phyloP scores from a whole-genome alignment of 1,140 invertebrate genomes.

The Diuraphis noxia region DNA sequence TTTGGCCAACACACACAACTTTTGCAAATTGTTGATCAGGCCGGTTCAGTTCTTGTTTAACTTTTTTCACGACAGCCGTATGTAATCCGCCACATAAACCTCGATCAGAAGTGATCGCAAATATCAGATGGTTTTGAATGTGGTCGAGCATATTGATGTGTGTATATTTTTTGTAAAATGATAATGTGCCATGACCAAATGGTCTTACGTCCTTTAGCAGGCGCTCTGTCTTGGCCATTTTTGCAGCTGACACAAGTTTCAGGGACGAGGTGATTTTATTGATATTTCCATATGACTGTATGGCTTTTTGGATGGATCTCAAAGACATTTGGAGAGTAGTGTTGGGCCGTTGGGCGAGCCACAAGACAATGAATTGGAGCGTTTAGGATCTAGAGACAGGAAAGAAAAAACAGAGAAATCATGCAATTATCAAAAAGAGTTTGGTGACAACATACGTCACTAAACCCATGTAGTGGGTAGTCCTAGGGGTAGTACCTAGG shows the following conservation, averaged over 20 bases:
- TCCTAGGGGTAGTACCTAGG: no score
- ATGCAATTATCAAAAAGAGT: background rate
- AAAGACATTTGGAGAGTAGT: background rate
- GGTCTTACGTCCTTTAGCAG: background rate
- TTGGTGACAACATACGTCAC: background rate
- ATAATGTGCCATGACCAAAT: background rate
- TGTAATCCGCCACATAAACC: background rate
- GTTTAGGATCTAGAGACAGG: background rate
- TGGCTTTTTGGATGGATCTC: background rate
- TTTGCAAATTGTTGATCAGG: background rate
- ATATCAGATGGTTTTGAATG: conserved; percentile 22
- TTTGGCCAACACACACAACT: background rate
- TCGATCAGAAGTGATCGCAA: conserved; percentile 14
- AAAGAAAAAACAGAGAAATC: background rate
- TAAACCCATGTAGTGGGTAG: no score
- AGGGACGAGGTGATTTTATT: conserved; percentile 23
- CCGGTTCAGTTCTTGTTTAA: background rate
- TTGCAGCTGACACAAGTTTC: conserved; percentile 1
- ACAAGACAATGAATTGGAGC: background rate
- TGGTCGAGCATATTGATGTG: conserved; percentile 15
- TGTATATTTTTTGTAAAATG: conserved; percentile 28
- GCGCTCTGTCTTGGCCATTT: background rate
- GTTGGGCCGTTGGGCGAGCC: no score
- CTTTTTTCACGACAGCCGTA: background rate
- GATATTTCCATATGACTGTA: background rate